These are phyloP conservation scores for Trachelus tabidus DNA, from an alignment of 2,888 invertebrate species.

Conservation along the genomic window DNA sequence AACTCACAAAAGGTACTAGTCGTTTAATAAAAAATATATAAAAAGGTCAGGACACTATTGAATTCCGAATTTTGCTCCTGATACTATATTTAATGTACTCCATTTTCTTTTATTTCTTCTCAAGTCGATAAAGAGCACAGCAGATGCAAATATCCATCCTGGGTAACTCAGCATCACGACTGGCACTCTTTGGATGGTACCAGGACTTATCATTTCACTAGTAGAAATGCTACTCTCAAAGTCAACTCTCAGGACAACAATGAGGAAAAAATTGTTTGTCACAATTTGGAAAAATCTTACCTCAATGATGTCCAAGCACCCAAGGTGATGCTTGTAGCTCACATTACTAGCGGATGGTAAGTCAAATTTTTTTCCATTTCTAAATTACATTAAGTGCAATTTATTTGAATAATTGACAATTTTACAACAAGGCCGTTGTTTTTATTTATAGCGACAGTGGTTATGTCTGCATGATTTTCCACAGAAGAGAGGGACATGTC, in stretches of 20 bases:
- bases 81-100: constrained; percentile 6
- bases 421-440: background rate
- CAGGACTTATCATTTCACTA: constrained; percentile 79
- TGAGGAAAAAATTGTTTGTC: constrained; percentile 62
- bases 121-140: constrained; percentile 80
- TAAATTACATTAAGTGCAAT: background rate
- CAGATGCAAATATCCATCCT: constrained; percentile 81
- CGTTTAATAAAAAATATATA: background rate
- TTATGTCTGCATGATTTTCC: constrained; percentile 81
- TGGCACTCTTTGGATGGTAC: constrained; percentile 83
- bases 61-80: background rate
- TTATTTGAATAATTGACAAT: background rate
- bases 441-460: constrained; percentile 77
- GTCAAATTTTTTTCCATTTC: constrained; percentile 36
- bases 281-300: constrained; percentile 54
- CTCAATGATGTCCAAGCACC: constrained; percentile 57
- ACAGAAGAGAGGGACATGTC: constrained; percentile 77
- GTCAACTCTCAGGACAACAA: constrained; percentile 66
- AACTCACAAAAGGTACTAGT: constrained; percentile 76
- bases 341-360: constrained; percentile 83
- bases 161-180: constrained; percentile 83
- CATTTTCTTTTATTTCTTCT: constrained; percentile 34
- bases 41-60: background rate
- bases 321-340: constrained; percentile 77
- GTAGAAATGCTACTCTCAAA: constrained; percentile 78